Base-by-base conservation (phyloP, 1,140 invertebrate species). In the Dendrolimus punctatus region DNA sequence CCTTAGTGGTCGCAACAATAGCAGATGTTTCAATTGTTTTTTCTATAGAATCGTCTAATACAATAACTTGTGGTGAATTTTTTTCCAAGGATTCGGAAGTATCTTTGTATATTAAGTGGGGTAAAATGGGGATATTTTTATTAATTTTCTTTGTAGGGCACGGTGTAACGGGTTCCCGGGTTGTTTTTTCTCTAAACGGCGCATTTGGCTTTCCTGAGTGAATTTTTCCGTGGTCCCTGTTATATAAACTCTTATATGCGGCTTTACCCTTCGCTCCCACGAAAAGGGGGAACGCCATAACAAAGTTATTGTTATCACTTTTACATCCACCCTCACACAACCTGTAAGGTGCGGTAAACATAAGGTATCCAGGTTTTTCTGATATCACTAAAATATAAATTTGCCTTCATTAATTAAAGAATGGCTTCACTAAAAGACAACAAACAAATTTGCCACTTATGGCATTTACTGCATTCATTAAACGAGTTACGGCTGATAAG, bases 271-370 rank as follows among this genome's bases (percentile, higher is more conserved):
- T 55, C 5, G 62, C 64, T 37, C 68, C 76, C 38, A 78, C 5
- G 40, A 63, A 71, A 4, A 82, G 42, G 10, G 79, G 79, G 47
- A 82, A 82, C 40, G 49, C 36, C 52, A 80, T 64, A 6, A 46
- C 40, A 39, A 68, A 68, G 37, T 71, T 70, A 5, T 40, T 55
- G 0, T 57, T 55, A 4, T 60, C 51, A 8, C 42, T 58, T 7
- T 64, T 63, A 54, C 73, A 78, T 36, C 53, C 58, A 55, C 71
- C 72, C 6, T 63, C 58, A 52, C 79, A 82, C 44, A 82, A 46
- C 53, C 55, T 70, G 62, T 69, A 78, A 7, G 79, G 79, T 39
- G 79, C 77, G 23, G 76, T 82, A 52, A 82, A 82, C 39, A 71
- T 49, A 37, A 82, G 56, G 38, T 63, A 42, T 50, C 58, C 63